Conservation (phyloP, 2,888 invertebrate genomes). For the Epinotia nisella region DNA sequence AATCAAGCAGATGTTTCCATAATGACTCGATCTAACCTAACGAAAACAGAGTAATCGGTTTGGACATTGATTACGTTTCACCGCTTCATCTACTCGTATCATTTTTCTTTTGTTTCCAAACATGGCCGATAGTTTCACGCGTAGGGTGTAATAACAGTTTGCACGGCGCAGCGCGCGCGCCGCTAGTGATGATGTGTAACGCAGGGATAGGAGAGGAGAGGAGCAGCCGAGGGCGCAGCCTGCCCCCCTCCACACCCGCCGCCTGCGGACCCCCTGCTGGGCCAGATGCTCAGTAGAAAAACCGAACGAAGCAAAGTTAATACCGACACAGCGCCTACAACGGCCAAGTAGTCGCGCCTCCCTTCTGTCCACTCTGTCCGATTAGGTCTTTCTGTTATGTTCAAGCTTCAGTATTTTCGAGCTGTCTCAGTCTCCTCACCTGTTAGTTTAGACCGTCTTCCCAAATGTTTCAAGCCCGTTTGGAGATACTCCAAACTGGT, state of each 20-base stretch:
- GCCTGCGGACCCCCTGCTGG: slow-evolving; percentile 93
- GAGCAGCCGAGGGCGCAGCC: slow-evolving; percentile 77
- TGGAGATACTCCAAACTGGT: slow-evolving; percentile 57
- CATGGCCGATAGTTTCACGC: slow-evolving; percentile 49
- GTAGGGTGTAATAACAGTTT: slow-evolving; percentile 60
- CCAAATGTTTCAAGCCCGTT: slow-evolving; percentile 57
- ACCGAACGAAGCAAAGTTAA: slow-evolving; percentile 87
- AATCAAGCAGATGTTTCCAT: slow-evolving; percentile 35
- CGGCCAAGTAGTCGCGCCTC: slow-evolving; percentile 84
- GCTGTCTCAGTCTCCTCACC: slow-evolving; percentile 67
- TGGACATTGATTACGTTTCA: slow-evolving; percentile 46
- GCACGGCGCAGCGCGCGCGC: slow-evolving; percentile 64
- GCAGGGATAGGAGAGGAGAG: slow-evolving; percentile 82
- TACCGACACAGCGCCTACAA: slow-evolving; percentile 81
- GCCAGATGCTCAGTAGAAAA: slow-evolving; percentile 89
- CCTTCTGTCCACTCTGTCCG: slow-evolving; percentile 82
- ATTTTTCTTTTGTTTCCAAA: slow-evolving; percentile 48
- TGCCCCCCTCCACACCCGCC: slow-evolving; percentile 87
- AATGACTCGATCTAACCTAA: not conserved
- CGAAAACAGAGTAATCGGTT: slow-evolving; percentile 10
- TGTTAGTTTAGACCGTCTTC: slow-evolving; percentile 73
- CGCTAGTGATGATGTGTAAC: slow-evolving; percentile 81
- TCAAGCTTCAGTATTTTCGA: slow-evolving; percentile 71
- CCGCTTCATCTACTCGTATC: slow-evolving; percentile 41
- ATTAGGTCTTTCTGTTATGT: slow-evolving; percentile 82